Percentiles rank a stretch among this genome's conserved stretches.
phyloP scores from a whole-genome alignment of 1,140 invertebrate genomes.

The Neodiprion virginianus region DNA sequence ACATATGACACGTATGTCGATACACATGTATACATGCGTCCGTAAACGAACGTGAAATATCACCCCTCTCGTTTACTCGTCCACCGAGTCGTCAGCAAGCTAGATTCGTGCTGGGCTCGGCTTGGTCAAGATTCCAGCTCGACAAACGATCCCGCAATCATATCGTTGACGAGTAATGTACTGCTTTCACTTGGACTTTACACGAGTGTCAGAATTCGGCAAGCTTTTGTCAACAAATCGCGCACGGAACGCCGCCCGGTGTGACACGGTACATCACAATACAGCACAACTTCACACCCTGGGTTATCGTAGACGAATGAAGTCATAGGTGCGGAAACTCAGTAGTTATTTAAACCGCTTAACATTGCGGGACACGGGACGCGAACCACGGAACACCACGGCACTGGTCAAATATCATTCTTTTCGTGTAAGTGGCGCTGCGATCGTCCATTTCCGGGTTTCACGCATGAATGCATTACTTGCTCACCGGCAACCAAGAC shows the following conservation, averaged over 20 bases:
- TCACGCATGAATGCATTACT: too few relatives aligned
- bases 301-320: too few relatives aligned
- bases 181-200: neutral
- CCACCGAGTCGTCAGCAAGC: neutral
- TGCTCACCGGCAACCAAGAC: too few relatives aligned
- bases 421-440: too few relatives aligned
- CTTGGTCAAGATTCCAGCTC: neutral
- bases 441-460: too few relatives aligned
- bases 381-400: too few relatives aligned
- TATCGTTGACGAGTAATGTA: neutral
- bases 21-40: neutral
- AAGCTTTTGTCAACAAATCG: neutral
- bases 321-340: too few relatives aligned
- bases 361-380: too few relatives aligned
- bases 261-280: neutral
- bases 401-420: too few relatives aligned
- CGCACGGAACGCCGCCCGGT: neutral
- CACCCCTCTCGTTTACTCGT: neutral
- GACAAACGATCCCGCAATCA: neutral
- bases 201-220: neutral
- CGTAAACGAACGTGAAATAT: too few relatives aligned
- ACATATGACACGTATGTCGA: neutral
- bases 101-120: neutral
- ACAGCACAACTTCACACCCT: too few relatives aligned
- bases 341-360: too few relatives aligned